Percentiles rank a stretch among this genome's conserved stretches.
phyloP scores from a whole-genome alignment of 1,140 invertebrate species.

The Drosophila prosaltans region DNA sequence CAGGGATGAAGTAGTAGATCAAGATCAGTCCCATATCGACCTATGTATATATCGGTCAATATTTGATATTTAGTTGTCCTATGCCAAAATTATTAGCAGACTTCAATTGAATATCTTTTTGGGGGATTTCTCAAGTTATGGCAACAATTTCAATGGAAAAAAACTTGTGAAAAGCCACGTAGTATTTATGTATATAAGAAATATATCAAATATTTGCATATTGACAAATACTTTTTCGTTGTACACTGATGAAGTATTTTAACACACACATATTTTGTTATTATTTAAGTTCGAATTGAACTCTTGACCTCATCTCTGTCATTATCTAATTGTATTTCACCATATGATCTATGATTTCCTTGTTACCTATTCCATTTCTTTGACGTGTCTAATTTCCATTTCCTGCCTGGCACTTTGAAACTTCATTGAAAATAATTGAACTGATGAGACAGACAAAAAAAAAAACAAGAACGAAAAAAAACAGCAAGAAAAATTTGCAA shows the following conservation, averaged over 20 bases:
- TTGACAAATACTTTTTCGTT: constrained; percentile 7
- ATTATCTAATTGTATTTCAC: background rate
- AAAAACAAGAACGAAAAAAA: background rate
- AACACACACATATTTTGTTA: background rate
- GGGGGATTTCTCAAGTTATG: background rate
- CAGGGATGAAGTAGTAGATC: constrained; percentile 64
- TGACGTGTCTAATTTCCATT: constrained; percentile 53
- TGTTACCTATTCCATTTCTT: constrained; percentile 18
- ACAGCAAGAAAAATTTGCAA: constrained; percentile 25
- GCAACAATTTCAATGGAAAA: constrained; percentile 14
- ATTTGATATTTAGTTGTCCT: background rate
- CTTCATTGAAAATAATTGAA: constrained; percentile 51
- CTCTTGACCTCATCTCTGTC: constrained; percentile 14
- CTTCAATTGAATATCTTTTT: constrained; percentile 7
- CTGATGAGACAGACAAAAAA: constrained; percentile 20
- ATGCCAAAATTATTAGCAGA: background rate
- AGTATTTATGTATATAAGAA: constrained; percentile 19
- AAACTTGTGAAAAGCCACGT: constrained; percentile 30
- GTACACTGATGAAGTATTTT: background rate
- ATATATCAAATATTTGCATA: constrained; percentile 32
- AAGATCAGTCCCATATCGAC: constrained; percentile 49
- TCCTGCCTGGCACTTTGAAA: constrained; percentile 40
- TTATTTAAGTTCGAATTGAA: constrained; percentile 6
- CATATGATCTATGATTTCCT: constrained; percentile 14
- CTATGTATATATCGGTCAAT: background rate